These are phyloP conservation scores for Gnatocerus cornutus DNA, from an alignment of 2,888 invertebrate genomes.

Conservation along the genomic window DNA sequence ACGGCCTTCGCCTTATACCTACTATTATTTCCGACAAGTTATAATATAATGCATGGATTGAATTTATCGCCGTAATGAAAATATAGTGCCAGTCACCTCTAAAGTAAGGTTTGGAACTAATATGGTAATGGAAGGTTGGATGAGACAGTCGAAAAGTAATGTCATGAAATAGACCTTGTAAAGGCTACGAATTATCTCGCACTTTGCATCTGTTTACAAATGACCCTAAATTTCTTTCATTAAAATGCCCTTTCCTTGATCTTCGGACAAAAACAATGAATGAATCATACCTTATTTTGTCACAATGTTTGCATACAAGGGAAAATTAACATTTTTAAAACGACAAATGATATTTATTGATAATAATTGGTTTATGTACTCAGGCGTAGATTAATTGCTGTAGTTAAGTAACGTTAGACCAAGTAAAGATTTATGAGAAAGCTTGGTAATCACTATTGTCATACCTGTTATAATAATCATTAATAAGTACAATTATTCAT, in stretches of 20 bases:
- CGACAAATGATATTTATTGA: slow-evolving; percentile 9
- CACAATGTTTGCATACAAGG: slow-evolving; percentile 30
- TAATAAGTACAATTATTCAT: too few relatives aligned
- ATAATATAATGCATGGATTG: slow-evolving; percentile 35
- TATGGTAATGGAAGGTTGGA: slow-evolving; percentile 48
- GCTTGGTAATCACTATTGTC: too few relatives aligned
- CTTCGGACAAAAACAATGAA: slow-evolving; percentile 26
- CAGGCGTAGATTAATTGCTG: slow-evolving; percentile 28
- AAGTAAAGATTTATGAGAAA: slow-evolving; percentile 15
- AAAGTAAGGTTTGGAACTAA: slow-evolving; percentile 43
- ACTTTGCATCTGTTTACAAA: slow-evolving; percentile 34
- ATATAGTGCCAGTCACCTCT: slow-evolving; percentile 41
- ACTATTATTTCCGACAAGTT: slow-evolving; percentile 40
- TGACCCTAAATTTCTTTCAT: slow-evolving; percentile 28
- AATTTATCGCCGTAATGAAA: slow-evolving; percentile 34
- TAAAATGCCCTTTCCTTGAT: slow-evolving; percentile 47
- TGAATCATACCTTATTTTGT: slow-evolving; percentile 35
- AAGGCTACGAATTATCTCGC: slow-evolving; percentile 37
- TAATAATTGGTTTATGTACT: slow-evolving; percentile 15
- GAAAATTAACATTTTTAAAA: slow-evolving; percentile 28
- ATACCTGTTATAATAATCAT: too few relatives aligned
- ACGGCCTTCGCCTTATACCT: slow-evolving; percentile 32
- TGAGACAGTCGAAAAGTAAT: slow-evolving; percentile 38
- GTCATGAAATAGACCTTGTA: slow-evolving; percentile 39
- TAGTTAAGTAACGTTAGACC: slow-evolving; percentile 8